Evolutionary conservation across 2,113 vertebrate species (phyloP).

Genomic region (Todiramphus saurophagus): DNA sequence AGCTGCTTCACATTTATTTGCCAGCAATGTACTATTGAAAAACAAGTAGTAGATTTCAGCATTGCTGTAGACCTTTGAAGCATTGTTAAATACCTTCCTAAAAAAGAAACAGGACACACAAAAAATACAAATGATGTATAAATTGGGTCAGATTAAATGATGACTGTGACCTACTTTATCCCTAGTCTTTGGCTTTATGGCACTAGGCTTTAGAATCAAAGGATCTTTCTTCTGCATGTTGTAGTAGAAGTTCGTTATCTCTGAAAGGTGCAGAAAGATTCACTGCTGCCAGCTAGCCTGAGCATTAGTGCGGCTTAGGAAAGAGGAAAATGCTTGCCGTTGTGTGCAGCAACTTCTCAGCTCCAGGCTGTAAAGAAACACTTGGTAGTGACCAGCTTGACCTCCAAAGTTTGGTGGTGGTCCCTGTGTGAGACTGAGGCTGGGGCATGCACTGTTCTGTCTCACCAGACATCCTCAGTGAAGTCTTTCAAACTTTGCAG

Average conservation of each 20-base stretch:
- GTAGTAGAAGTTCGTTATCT: neutral
- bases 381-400: neutral
- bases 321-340: neutral
- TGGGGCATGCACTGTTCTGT: neutral
- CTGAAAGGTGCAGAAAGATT: neutral
- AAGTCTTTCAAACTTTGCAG: neutral
- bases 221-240: neutral
- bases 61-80: neutral
- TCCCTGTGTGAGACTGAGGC: neutral
- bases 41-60: neutral
- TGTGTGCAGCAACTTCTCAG: neutral
- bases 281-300: neutral
- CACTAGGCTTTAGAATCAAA: neutral
- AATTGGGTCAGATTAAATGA: neutral
- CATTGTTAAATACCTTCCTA: neutral
- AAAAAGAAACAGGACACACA: neutral
- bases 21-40: neutral
- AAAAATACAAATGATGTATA: neutral
- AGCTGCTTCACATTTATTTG: neutral
- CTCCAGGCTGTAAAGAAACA: neutral
- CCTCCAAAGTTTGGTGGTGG: neutral
- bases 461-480: neutral
- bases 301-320: neutral
- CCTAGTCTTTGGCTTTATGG: neutral
- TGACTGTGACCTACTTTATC: neutral